Evolutionary conservation across 2,888 invertebrate species (phyloP).

Genomic region (Cataglyphis rosenhaueri): DNA sequence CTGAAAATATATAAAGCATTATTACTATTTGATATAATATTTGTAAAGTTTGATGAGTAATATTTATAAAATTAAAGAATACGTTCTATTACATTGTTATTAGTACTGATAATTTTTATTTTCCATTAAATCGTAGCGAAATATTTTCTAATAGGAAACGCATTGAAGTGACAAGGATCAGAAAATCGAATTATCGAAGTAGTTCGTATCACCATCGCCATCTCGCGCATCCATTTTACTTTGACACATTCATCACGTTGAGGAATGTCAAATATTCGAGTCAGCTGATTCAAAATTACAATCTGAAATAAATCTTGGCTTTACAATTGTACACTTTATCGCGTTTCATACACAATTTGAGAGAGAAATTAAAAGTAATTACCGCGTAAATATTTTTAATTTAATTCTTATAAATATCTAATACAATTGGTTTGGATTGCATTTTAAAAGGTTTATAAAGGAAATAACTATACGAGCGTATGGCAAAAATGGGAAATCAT

Average conservation of each 20-base stretch:
- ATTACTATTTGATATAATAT: neutral
- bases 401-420: neutral
- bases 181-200: conserved; percentile 54
- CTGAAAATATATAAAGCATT: neutral
- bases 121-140: neutral
- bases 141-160: neutral
- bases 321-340: neutral
- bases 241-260: conserved; percentile 48
- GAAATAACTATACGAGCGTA: neutral
- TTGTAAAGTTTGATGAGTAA: neutral
- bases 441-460: neutral
- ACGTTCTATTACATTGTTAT: neutral
- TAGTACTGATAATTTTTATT: neutral
- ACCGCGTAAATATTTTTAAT: neutral
- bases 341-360: neutral
- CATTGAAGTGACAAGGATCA: conserved; percentile 24
- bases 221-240: conserved; percentile 27
- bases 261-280: conserved; percentile 30
- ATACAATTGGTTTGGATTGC: neutral
- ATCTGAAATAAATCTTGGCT: neutral
- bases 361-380: neutral
- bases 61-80: neutral
- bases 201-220: conserved; percentile 24
- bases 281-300: neutral
- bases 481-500: conserved; percentile 4